Base-by-base conservation (phyloP, 2,888 invertebrate species). In the Erpobdella octoculata region DNA sequence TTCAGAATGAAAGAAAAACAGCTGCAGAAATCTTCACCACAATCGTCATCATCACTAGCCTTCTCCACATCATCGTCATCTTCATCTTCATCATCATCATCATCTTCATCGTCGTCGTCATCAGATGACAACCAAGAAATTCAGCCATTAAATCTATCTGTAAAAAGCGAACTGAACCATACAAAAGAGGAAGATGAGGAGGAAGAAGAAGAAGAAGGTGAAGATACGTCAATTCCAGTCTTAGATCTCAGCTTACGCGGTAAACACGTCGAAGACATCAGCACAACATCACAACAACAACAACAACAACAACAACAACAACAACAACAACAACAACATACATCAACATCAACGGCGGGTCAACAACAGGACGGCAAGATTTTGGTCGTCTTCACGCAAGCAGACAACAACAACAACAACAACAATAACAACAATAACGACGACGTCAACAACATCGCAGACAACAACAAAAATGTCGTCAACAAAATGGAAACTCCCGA, bases 1-100 rank as follows among this genome's bases (percentile, higher is more conserved):
- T 53, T 53, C 21, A 53, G 53, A 53, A 53, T 53, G 53, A 53
- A 53, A 53, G 53, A 53, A n/a, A 53, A 53, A 12, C 53, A 53
- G 53, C 53, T 25, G 53, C 53, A 53, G 15, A 4, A 25, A 28
- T 25, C 21, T 36, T 61, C 70, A 4, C 59, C 70, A 33, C 59
- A 35, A n/a, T 35, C 58, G 21, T 35, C 61, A 2, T 35, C 61
- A 35, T 59, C 36, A n/a, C 35, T 35, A 61, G 31, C 70, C 25
- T 70, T 59, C 31, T 70, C 70, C n/a, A 48, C 35, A 59, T 58
- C 70, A 33, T 59, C 70, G 21, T 35, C 70, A 38, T 66, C 66
- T 21, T 21, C 66, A 1, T 18, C 66, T 37, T 37, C 66, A 2
- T 66, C 66, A 12, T 31, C 46, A 28, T 9, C 35, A 59, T 58